phyloP scores from a whole-genome alignment of 1,140 invertebrate genomes.

The Asobara japonica region DNA sequence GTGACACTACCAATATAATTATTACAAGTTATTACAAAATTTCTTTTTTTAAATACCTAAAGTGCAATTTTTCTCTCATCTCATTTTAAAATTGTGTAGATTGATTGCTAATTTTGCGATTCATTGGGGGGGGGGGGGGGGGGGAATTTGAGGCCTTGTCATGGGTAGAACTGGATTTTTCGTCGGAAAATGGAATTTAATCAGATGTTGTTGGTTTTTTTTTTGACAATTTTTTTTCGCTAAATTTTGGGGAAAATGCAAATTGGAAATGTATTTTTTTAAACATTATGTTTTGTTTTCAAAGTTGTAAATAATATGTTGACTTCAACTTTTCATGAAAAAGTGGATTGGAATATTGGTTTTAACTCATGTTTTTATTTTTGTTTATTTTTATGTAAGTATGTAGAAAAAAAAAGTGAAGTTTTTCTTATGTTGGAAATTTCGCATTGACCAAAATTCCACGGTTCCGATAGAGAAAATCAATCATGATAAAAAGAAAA shows the following conservation, averaged over 20 bases:
- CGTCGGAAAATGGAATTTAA: neutral
- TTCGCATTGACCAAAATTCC: neutral
- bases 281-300: too few species aligned
- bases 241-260: too few species aligned
- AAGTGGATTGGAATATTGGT: too few species aligned
- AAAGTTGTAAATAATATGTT: too few species aligned
- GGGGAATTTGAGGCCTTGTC: neutral
- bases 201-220: too few species aligned
- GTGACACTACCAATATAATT: constrained; percentile 37
- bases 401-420: neutral
- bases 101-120: neutral
- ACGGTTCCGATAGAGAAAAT: neutral
- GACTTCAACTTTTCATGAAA: too few species aligned
- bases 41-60: constrained; percentile 4
- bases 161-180: neutral
- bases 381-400: neutral
- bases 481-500: neutral
- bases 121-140: too few species aligned
- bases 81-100: constrained; percentile 4
- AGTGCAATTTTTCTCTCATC: constrained; percentile 15
- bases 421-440: too few species aligned
- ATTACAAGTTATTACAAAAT: neutral
- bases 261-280: too few species aligned
- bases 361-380: too few species aligned
- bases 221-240: neutral